Base-by-base conservation (phyloP, 2,797 vertebrate species). In the Dipus sagitta region DNA sequence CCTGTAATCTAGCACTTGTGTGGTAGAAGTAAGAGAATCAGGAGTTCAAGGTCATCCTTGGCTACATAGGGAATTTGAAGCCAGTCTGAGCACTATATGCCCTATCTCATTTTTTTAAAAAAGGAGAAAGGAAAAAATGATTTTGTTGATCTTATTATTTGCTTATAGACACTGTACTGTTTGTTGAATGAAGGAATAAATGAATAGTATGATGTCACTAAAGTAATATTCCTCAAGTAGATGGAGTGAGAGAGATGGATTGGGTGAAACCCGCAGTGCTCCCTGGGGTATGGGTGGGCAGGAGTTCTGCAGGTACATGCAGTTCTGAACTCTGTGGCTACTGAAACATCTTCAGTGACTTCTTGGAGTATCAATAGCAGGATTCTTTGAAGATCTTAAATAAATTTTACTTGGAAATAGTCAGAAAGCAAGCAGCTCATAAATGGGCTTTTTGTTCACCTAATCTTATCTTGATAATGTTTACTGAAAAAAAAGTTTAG, bases 371-470 rank as follows among this genome's bases (percentile, higher is more conserved):
- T 47, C 74, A 87, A 58, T 47, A 77, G 20, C 6, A 89, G 18
- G 6, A 3, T 20, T 42, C 82, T 76, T 62, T 47, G 26, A 23
- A 28, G 32, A 24, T 24, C 17, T 64, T 64, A 21, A 21, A 64
- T n/a, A 64, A 64, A 7, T 64, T 64, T 64, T 64, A 94, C 54
- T 88, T 93, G 38, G 85, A 92, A 94, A 89, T 62, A 62, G 30
- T 80, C 77, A 88, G 32, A 68, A 86, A n/a, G 82, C 13, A 74
- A 90, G 62, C 8, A 86, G 21, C 26, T 64, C n/a, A 64, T 90
- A 88, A 92, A 1, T 9, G 83, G 71, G 20, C 54, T 88, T 21
- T 32, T 70, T 86, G 26, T 26, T 68, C 75, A 93, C 12, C 75
- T 84, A 68, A 84, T 84, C 65, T 30, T 28, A 58, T 70, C 64